phyloP scores from a whole-genome alignment of 1,140 invertebrate species.

The Drosophila melanica region DNA sequence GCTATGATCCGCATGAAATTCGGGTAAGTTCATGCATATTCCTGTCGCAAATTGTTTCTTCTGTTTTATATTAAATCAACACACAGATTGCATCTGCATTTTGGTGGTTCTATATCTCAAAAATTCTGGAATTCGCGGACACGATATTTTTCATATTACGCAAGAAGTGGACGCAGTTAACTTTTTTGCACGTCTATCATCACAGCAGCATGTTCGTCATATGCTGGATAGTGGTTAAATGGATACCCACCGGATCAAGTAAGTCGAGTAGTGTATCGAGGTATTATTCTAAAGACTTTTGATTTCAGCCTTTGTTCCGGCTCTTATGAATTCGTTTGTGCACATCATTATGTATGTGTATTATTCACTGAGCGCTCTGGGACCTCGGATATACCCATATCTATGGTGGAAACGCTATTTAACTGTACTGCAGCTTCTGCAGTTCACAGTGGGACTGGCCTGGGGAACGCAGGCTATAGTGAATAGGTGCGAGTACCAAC shows the following conservation, averaged over 20 bases:
- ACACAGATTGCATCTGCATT: slow-evolving; percentile 97
- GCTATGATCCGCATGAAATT: slow-evolving; percentile 92
- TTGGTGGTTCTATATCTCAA: slow-evolving; percentile 99
- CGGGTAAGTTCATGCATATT: slow-evolving; percentile 84
- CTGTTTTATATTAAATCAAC: slow-evolving; percentile 47
- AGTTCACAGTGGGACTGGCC: slow-evolving; percentile 60
- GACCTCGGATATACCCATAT: slow-evolving; percentile 90
- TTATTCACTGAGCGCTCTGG: slow-evolving; percentile 93
- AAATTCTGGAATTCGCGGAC: slow-evolving; percentile 96
- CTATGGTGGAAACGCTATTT: slow-evolving; percentile 98
- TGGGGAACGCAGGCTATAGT: slow-evolving; percentile 55
- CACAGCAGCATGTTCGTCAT: slow-evolving; percentile 96
- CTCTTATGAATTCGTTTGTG: slow-evolving; percentile 95
- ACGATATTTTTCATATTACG: slow-evolving; percentile 96
- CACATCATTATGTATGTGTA: slow-evolving; percentile 98
- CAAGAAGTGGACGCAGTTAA: slow-evolving; percentile 94
- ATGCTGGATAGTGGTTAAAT: slow-evolving; percentile 98
- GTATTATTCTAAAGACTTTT: background rate
- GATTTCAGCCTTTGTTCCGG: slow-evolving; percentile 91
- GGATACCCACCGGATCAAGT: slow-evolving; percentile 97
- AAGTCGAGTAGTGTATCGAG: slow-evolving; percentile 83
- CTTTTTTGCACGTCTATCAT: slow-evolving; percentile 96
- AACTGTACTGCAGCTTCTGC: slow-evolving; percentile 90
- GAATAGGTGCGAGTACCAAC: slow-evolving; percentile 53
- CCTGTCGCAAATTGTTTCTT: background rate